Evolutionary conservation across 1,140 invertebrate genomes (phyloP).

Genomic region (Procambarus virginalis): DNA sequence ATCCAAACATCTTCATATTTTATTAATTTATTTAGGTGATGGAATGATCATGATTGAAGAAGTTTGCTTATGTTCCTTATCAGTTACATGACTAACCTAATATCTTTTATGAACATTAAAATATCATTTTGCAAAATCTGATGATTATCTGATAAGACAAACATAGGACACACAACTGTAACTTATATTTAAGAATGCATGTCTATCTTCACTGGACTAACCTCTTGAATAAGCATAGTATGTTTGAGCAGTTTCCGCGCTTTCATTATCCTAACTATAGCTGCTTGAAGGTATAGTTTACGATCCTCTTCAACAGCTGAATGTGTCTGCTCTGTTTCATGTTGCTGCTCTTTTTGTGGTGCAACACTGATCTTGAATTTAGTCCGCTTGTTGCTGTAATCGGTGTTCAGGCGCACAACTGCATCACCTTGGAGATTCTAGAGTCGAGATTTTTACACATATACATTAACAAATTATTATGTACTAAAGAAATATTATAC

Average conservation of each 20-base stretch:
- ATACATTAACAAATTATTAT: too few relatives aligned
- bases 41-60: too few relatives aligned
- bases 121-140: too few relatives aligned
- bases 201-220: conserved; percentile 73
- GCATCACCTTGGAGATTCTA: conserved; percentile 78
- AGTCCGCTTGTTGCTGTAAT: conserved; percentile 92
- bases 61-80: too few relatives aligned
- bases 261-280: conserved; percentile 82
- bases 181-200: not conserved
- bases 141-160: too few relatives aligned
- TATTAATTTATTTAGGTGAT: too few relatives aligned
- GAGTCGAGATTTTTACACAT: not conserved
- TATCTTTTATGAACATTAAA: too few relatives aligned
- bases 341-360: conserved; percentile 88
- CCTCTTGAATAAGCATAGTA: conserved; percentile 95
- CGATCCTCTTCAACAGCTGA: conserved; percentile 95
- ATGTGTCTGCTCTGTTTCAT: conserved; percentile 85
- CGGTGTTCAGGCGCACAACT: conserved; percentile 84
- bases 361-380: conserved; percentile 92
- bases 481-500: too few relatives aligned
- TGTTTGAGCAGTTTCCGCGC: conserved; percentile 84
- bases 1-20: too few relatives aligned
- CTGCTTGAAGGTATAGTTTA: conserved; percentile 94
- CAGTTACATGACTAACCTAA: not conserved
- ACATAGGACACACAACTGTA: too few relatives aligned